Conservation (phyloP, 2,113 vertebrate genomes). For the Tychaedon coryphoeus region DNA sequence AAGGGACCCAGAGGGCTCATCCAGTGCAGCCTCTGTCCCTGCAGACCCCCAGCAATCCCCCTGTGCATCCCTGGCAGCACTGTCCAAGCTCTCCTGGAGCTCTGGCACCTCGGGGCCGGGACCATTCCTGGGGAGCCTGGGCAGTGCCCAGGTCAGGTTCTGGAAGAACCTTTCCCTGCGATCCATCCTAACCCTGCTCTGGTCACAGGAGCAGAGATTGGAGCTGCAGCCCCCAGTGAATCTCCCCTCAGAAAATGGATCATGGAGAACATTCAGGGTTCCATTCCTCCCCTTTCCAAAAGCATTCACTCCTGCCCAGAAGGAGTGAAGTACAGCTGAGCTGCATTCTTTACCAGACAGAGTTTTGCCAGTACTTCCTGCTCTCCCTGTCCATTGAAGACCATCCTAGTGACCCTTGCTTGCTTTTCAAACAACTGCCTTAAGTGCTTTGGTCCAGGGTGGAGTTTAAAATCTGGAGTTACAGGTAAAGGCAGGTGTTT, state of each 20-base stretch:
- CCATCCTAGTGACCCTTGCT: background rate
- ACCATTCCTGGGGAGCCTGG: background rate
- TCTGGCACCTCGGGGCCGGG: background rate
- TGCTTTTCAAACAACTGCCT: background rate
- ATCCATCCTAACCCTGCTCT: background rate
- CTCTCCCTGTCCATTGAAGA: background rate
- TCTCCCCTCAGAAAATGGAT: background rate
- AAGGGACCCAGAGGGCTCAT: background rate
- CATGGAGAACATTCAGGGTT: background rate
- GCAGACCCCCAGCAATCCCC: background rate
- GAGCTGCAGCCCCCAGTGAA: background rate
- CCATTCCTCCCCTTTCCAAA: background rate
- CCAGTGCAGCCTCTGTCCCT: background rate
- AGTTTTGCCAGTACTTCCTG: background rate
- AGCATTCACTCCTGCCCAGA: background rate
- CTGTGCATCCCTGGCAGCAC: rapidly evolving
- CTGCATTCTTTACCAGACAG: background rate
- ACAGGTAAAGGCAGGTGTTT: background rate
- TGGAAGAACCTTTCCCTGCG: background rate
- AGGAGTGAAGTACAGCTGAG: background rate
- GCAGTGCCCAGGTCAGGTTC: background rate
- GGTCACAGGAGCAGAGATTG: background rate
- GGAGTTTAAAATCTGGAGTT: background rate
- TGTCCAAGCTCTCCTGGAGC: background rate
- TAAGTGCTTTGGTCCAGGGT: background rate